A percentile compares a stretch with the other conserved stretches of the same genome.
These are phyloP conservation scores for Pinna nobilis DNA, from an alignment of 1,140 invertebrate genomes.

Conservation along the genomic window DNA sequence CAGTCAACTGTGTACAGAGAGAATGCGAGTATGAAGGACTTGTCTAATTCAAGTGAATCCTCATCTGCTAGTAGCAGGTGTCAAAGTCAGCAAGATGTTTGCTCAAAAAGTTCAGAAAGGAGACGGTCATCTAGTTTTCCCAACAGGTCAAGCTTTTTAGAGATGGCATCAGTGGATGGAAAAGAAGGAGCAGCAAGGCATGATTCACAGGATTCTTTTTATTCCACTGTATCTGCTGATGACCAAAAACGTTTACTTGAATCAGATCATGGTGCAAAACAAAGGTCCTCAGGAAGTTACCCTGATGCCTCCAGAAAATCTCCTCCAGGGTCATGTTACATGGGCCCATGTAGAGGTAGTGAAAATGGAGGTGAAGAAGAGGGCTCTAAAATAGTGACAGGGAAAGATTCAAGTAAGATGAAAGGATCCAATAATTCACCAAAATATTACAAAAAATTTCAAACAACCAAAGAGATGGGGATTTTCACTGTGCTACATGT, in stretches of 20 bases:
- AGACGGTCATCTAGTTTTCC: constrained; percentile 68
- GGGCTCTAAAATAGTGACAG: neutral
- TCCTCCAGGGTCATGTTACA: constrained; percentile 13
- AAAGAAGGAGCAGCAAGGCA: constrained; percentile 31
- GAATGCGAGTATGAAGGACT: constrained; percentile 14
- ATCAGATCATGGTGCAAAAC: neutral
- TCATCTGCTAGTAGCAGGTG: constrained; percentile 28
- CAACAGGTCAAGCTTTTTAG: constrained; percentile 62
- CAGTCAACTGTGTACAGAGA: neutral
- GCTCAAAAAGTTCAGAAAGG: constrained; percentile 33
- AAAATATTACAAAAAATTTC: constrained; percentile 26
- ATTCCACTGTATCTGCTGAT: constrained; percentile 31
- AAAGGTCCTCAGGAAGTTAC: neutral
- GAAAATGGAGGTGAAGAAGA: constrained; percentile 11
- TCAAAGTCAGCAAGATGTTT: constrained; percentile 44
- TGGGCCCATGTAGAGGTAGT: constrained; percentile 30
- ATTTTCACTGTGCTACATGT: constrained; percentile 62
- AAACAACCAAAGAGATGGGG: constrained; percentile 47
- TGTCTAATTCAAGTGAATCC: constrained; percentile 35
- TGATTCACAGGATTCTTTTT: constrained; percentile 38
- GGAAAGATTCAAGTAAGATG: neutral
- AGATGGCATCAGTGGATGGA: constrained; percentile 40
- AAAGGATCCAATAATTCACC: too few species aligned
- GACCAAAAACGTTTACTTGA: constrained; percentile 34
- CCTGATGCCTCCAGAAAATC: constrained; percentile 13